Percentiles rank a stretch among this genome's conserved stretches.
Conservation (phyloP, 2,113 vertebrate genomes). For the Cyphomyrus discorhynchus region DNA sequence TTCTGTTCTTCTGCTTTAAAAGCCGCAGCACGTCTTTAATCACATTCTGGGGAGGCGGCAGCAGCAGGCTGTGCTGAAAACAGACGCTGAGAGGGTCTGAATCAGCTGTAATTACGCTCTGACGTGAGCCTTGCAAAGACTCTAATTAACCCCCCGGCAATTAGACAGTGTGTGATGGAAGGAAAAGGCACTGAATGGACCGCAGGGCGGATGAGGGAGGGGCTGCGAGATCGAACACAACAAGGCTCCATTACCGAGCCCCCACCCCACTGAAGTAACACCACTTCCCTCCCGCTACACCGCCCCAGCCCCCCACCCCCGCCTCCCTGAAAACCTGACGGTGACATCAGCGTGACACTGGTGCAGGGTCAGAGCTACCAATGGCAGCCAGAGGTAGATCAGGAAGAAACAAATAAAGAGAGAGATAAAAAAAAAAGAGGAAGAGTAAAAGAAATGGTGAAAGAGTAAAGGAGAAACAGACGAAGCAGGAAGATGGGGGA, state of each 20-base stretch:
- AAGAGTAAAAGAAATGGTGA: background rate
- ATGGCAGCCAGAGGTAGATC: background rate
- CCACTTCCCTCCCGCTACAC: background rate
- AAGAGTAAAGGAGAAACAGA: background rate
- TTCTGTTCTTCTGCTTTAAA: background rate
- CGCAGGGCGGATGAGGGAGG: conserved; percentile 47
- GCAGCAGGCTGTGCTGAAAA: background rate
- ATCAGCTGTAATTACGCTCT: background rate
- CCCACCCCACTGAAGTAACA: background rate
- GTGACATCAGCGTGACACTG: background rate
- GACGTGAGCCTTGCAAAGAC: background rate
- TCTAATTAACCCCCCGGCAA: background rate
- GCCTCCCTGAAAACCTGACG: background rate
- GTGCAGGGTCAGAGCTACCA: conserved; percentile 14
- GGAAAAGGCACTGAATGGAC: background rate
- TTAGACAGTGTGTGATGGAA: background rate
- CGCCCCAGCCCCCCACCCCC: no score
- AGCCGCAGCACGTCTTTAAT: background rate
- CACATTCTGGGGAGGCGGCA: background rate
- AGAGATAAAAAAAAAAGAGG: background rate
- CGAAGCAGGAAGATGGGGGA: background rate
- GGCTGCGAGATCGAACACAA: conserved; percentile 32
- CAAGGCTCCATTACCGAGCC: conserved; percentile 26
- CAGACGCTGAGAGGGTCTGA: background rate
- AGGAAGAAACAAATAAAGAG: background rate